Evolutionary conservation across 2,113 vertebrate genomes (phyloP).

Genomic region (Eonycteris spelaea): DNA sequence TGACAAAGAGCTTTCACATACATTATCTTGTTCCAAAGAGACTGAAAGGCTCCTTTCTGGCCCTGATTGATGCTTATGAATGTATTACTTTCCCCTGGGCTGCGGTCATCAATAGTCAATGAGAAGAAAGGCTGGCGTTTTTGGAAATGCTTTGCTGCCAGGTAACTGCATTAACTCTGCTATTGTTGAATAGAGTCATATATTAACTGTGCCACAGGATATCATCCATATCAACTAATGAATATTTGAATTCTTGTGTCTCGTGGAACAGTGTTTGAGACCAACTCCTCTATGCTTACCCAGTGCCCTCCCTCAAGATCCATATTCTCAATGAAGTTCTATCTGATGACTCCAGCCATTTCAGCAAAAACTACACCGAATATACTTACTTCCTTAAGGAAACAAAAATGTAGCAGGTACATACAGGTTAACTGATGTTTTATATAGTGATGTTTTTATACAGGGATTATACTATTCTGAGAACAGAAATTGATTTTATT

Average conservation of each 20-base stretch:
- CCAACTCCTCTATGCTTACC: constrained; percentile 27
- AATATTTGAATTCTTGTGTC: constrained; percentile 62
- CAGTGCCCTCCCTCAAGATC: background rate
- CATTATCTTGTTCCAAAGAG: constrained; percentile 70
- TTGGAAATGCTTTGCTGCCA: constrained; percentile 64
- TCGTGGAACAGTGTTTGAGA: constrained; percentile 35
- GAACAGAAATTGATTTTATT: background rate
- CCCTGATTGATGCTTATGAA: constrained; percentile 73
- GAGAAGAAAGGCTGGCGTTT: constrained; percentile 17
- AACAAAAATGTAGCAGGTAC: background rate
- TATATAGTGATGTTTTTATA: too few relatives aligned
- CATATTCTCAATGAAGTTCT: constrained; percentile 3
- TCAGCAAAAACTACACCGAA: constrained; percentile 10
- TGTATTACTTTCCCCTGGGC: constrained; percentile 52
- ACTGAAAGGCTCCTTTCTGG: constrained; percentile 62
- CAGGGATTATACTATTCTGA: background rate
- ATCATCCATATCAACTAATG: constrained; percentile 66
- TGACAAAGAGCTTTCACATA: constrained; percentile 74
- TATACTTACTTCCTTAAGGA: background rate
- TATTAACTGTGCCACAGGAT: constrained; percentile 69
- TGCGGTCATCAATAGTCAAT: constrained; percentile 75
- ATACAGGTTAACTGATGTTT: background rate
- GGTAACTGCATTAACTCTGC: constrained; percentile 62
- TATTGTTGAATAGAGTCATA: constrained; percentile 52
- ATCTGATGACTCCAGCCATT: background rate